Conservation (phyloP, 1,140 invertebrate genomes). For the Chironomus tepperi region DNA sequence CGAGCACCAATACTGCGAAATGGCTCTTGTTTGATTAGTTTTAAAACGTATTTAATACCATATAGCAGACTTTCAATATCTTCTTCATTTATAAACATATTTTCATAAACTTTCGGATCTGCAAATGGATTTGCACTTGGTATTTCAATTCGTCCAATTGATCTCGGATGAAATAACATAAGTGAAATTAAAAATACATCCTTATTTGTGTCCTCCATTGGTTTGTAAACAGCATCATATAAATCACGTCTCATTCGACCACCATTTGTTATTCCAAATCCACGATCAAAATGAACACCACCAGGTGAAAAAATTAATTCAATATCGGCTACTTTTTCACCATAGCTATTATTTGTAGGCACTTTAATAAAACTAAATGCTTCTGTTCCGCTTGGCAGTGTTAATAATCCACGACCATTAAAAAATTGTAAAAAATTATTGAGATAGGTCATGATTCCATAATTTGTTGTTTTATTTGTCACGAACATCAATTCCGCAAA, state of each 20-base stretch:
- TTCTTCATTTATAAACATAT: conserved; percentile 56
- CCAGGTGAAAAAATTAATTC: conserved; percentile 49
- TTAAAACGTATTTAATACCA: conserved; percentile 53
- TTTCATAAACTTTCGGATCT: conserved; percentile 63
- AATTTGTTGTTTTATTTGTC: conserved; percentile 42
- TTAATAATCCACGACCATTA: conserved; percentile 45
- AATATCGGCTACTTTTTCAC: conserved; percentile 50
- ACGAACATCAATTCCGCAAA: conserved; percentile 54
- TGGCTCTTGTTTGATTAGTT: conserved; percentile 49
- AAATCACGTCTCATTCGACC: conserved; percentile 48
- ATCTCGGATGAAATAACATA: conserved; percentile 65
- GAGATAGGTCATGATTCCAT: conserved; percentile 40
- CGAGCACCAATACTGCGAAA: conserved; percentile 50
- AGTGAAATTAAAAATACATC: conserved; percentile 58
- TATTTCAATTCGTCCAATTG: conserved; percentile 58
- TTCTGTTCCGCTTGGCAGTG: conserved; percentile 51
- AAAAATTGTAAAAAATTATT: conserved; percentile 42
- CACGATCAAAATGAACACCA: conserved; percentile 53
- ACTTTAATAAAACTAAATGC: conserved; percentile 55
- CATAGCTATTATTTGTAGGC: conserved; percentile 47
- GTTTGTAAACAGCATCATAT: conserved; percentile 47
- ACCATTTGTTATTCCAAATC: conserved; percentile 46
- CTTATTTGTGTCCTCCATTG: conserved; percentile 42
- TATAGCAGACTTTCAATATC: conserved; percentile 59
- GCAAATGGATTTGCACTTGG: conserved; percentile 60